Base-by-base conservation (phyloP, 2,888 invertebrate genomes). In the Trachelus tabidus region DNA sequence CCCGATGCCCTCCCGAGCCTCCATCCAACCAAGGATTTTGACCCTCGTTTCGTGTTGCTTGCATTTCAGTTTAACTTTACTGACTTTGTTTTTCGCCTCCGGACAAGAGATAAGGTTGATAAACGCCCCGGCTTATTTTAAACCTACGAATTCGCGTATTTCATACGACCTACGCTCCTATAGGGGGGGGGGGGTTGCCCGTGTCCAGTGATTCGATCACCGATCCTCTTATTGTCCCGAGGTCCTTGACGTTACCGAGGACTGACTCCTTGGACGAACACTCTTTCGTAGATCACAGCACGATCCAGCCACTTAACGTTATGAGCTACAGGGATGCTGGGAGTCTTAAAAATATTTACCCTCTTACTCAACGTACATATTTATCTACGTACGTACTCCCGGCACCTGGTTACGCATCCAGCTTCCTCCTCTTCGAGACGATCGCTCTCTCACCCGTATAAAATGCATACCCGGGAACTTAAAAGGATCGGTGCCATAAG, bases 31-130 rank as follows among this genome's bases (percentile, higher is more conserved):
- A 89, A 91, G 91, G 91, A 90, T 91, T 91, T 91, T 91, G 91
- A 91, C 91, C 91, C 90, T 89, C 87, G 90, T 89, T 90, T 90
- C 89, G 89, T 90, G 89, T 90, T 90, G 90, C 89, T 90, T 88
- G 89, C 88, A 82, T 90, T 89, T 90, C 85, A 84, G 86, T 85
- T 87, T 88, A 89, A 88, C 88, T 90, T 89, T 87, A 87, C 87
- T 87, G 89, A 89, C 89, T 90, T 90, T 90, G 88, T 90, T 91
- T 90, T 90, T 90, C 87, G 88, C 88, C 88, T 85, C 81, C 75
- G 75, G 34, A 40, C 33, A 79, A 79, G 82, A 88, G 88, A 89
- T 88, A 89, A 88, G 87, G 81, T 87, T 88, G 90, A 90, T 89
- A 89, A 90, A 88, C 86, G 80, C 76, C 82, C 82, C 68, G 73